phyloP scores from a whole-genome alignment of 2,888 invertebrate genomes.

The Cepaea hortensis region DNA sequence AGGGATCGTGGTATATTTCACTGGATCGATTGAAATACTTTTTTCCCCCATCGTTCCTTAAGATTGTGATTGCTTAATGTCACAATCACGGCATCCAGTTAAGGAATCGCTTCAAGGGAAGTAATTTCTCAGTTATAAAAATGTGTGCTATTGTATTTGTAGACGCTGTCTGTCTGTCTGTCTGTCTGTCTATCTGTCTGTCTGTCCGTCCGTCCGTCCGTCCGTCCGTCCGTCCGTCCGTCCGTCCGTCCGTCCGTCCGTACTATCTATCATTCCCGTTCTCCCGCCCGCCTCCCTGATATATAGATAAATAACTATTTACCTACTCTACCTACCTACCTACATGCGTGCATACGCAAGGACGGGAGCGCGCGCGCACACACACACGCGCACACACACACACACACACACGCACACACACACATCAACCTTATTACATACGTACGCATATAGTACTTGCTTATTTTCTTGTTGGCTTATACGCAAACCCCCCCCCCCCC shows the following conservation, averaged over 20 bases:
- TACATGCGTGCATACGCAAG: background rate
- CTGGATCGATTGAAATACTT: too few relatives aligned
- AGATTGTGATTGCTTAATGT: too few relatives aligned
- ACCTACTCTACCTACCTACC: background rate
- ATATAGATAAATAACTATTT: background rate
- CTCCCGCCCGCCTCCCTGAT: background rate
- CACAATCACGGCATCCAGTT: too few relatives aligned
- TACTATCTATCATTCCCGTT: slow-evolving; percentile 17
- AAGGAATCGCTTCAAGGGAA: too few relatives aligned
- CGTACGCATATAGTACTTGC: too few relatives aligned
- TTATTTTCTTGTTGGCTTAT: too few relatives aligned
- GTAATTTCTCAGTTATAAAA: too few relatives aligned
- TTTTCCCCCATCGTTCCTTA: too few relatives aligned
- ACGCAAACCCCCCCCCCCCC: too few relatives aligned
- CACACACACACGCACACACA: background rate
- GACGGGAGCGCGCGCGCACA: background rate
- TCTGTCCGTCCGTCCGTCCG: background rate
- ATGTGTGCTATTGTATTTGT: background rate
- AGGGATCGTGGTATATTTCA: too few relatives aligned
- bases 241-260: background rate
- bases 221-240: background rate
- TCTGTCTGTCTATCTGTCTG: background rate
- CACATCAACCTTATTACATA: too few relatives aligned
- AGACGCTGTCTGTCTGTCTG: background rate
- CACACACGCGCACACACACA: background rate